phyloP scores from a whole-genome alignment of 2,888 invertebrate species.

The Gastrophysa polygoni region DNA sequence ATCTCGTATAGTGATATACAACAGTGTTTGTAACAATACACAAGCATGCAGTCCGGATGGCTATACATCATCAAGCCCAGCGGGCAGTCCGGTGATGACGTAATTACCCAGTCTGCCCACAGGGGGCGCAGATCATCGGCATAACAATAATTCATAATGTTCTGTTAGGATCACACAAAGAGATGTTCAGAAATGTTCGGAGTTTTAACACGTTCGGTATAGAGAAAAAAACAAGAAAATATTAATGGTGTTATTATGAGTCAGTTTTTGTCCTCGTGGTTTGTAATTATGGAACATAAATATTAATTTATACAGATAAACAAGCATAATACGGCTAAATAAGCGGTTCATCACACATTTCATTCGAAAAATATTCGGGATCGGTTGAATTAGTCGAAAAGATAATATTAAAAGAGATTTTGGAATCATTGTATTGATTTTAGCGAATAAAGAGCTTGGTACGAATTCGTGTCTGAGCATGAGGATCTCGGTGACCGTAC shows the following conservation, averaged over 20 bases:
- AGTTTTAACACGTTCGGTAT: conserved; percentile 34
- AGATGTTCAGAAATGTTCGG: conserved; percentile 28
- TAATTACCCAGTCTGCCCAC: conserved; percentile 53
- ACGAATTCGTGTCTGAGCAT: no score
- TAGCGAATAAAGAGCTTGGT: no score
- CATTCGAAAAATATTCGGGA: not conserved
- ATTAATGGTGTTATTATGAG: conserved; percentile 27
- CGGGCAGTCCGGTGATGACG: conserved; percentile 51
- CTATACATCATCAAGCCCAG: conserved; percentile 37
- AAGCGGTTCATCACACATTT: conserved; percentile 15
- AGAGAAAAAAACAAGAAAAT: conserved; percentile 13
- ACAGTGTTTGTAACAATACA: conserved; percentile 53
- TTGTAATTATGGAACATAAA: conserved; percentile 30
- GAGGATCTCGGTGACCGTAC: no score
- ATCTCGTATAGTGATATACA: conserved; percentile 49
- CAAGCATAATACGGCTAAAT: conserved; percentile 25
- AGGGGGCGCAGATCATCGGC: conserved; percentile 54
- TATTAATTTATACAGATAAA: conserved; percentile 31
- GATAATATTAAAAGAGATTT: no score
- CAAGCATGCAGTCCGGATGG: conserved; percentile 31
- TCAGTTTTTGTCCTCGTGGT: conserved; percentile 21
- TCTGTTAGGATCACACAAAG: conserved; percentile 40
- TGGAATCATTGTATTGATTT: no score
- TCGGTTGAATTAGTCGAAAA: not conserved
- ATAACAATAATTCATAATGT: conserved; percentile 53